A percentile compares a stretch with the other conserved stretches of the same genome.
Conservation (phyloP, 1,140 invertebrate genomes). For the Neoseiulus cucumeris region DNA sequence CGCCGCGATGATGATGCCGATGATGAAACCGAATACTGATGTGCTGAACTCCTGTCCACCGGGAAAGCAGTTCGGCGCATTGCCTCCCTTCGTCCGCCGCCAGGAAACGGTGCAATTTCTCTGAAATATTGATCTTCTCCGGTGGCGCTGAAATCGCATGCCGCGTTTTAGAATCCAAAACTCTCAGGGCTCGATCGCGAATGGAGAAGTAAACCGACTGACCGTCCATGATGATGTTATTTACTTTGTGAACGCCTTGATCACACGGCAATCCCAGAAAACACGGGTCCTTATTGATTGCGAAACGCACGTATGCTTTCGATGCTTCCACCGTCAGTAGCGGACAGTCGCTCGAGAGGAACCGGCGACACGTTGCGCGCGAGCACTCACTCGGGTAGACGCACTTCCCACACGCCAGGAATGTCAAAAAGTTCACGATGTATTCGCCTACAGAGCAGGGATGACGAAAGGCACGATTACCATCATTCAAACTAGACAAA, state of each 20-base stretch:
- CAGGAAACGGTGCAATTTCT: background rate
- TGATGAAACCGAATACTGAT: background rate
- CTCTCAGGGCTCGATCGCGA: background rate
- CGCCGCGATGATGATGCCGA: background rate
- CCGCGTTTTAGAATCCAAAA: background rate
- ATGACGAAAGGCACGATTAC: too few relatives aligned
- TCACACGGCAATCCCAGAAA: conserved; percentile 1
- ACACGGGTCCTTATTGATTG: conserved; percentile 2
- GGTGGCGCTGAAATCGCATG: background rate
- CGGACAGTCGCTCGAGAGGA: background rate
- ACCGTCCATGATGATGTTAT: conserved; percentile 4
- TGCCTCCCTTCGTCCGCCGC: background rate
- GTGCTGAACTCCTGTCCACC: conserved; percentile 4
- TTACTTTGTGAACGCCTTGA: background rate
- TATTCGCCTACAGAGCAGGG: background rate
- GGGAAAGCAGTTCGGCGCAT: background rate
- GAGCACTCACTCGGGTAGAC: background rate
- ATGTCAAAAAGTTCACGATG: background rate
- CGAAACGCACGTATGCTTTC: background rate
- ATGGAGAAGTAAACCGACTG: background rate
- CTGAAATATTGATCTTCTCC: background rate
- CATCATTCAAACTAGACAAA: too few relatives aligned
- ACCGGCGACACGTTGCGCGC: background rate
- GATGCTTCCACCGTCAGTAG: background rate
- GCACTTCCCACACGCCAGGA: background rate